Evolutionary conservation across 2,797 vertebrate genomes (phyloP).

Genomic region (Leptoclinus maculatus): DNA sequence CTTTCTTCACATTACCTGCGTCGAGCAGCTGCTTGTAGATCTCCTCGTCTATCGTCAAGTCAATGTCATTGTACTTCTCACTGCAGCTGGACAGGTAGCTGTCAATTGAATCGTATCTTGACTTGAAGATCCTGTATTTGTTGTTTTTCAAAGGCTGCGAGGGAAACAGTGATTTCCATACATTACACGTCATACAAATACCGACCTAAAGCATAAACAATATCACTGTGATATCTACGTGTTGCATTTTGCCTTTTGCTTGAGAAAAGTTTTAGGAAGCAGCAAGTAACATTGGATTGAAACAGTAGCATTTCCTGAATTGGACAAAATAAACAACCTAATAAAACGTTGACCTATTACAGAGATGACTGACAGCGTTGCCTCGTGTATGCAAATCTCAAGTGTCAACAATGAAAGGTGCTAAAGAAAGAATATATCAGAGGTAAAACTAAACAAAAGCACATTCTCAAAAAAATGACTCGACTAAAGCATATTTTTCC

Average conservation of each 20-base stretch:
- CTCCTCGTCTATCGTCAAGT: conserved; percentile 94
- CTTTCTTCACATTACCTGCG: conserved; percentile 84
- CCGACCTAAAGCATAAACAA: not conserved
- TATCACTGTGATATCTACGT: no score
- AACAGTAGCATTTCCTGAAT: not conserved
- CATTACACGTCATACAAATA: not conserved
- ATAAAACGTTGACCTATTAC: not conserved
- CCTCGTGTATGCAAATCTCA: not conserved
- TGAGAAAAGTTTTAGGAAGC: not conserved
- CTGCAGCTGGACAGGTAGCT: conserved; percentile 97
- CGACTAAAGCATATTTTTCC: not conserved
- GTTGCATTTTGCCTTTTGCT: not conserved
- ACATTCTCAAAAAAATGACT: not conserved
- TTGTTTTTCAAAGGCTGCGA: conserved; percentile 93
- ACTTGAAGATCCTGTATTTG: conserved; percentile 97
- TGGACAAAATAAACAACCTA: not conserved
- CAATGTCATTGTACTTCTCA: conserved; percentile 98
- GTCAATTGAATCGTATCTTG: conserved; percentile 98
- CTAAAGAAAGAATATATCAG: not conserved
- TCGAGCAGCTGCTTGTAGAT: conserved; percentile 92
- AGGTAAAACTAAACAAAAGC: not conserved
- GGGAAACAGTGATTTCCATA: not conserved
- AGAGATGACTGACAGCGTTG: not conserved
- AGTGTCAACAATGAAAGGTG: not conserved
- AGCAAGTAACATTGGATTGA: not conserved